Base-by-base conservation (phyloP, 2,888 invertebrate species). In the Invenusta paracnida region DNA sequence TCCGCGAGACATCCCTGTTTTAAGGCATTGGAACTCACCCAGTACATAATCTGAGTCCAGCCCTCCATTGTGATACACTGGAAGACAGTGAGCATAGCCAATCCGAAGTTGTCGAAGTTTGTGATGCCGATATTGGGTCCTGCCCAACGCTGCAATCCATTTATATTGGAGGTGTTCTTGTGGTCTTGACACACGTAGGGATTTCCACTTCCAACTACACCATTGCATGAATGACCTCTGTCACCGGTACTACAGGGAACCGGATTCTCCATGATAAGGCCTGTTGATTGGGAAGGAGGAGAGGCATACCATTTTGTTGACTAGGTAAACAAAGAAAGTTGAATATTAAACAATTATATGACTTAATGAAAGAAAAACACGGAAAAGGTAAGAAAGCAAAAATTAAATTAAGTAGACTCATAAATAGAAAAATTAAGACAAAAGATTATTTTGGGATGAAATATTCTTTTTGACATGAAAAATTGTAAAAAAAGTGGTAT, bases 31-130 rank as follows among this genome's bases (percentile, higher is more conserved):
- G 13, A 83, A 29, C 67, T 85, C 66, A 85, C 85, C 85, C 85
- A 94, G 91, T 98, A 97, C 92, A 98, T 94, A 84, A 98, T 96
- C 90, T 96, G 96, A 81, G 98, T 98, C 98, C 98, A 99, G 48
- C 98, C 98, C 92, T 99, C 98, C 87, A 98, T 94, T 23, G 98
- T 98, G 89, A 99, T 95, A 92, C 98, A 99, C 89, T 93, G 98
- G 93, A 99, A 99, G 88, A 99, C 98, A 66, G 98, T 99, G 89
- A 99, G 94, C 98, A 99, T 99, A 88, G 98, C 96, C 86, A 98
- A 93, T 86, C 98, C 98, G 91, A 99, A 97, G 93, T 99, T 98
- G 92, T 99, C 98, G 91, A 99, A 99, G 93, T 98, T 98, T 82
- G 98, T 98, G 90, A 99, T 99, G 88, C 98, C 98, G 88, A 89